Percentiles rank a stretch among this genome's conserved stretches.
These are phyloP conservation scores for Drosophila rhopaloa DNA, from an alignment of 1,140 invertebrate species.

Conservation along the genomic window DNA sequence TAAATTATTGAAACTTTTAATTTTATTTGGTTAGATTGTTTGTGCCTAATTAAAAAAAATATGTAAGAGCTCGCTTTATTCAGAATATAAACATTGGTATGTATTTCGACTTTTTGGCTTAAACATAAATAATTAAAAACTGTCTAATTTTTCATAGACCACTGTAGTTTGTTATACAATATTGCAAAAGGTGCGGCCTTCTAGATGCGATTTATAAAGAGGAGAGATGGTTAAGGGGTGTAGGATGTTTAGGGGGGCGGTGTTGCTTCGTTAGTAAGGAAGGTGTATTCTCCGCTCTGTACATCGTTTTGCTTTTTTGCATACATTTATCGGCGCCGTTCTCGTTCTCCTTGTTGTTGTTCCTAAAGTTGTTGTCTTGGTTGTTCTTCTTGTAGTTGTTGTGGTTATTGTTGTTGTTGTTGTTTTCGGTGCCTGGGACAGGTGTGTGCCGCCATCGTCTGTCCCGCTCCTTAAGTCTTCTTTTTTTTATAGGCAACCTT, in stretches of 20 bases:
- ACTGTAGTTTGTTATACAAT: constrained; percentile 22
- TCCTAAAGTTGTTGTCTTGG: constrained; percentile 1
- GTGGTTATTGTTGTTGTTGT: constrained; percentile 16
- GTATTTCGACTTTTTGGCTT: too few relatives aligned
- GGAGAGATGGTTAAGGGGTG: not conserved
- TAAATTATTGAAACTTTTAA: too few relatives aligned
- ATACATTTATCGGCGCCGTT: constrained; percentile 49
- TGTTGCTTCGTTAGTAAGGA: constrained; percentile 14
- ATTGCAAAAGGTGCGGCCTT: constrained; percentile 49
- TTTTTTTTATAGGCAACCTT: constrained; percentile 15
- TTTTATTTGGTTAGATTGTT: too few relatives aligned
- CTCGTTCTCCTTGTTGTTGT: constrained; percentile 23
- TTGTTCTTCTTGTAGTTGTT: constrained; percentile 23
- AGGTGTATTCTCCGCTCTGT: constrained; percentile 19
- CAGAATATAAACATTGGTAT: too few relatives aligned
- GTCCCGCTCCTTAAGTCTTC: constrained; percentile 8
- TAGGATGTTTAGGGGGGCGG: constrained; percentile 8
- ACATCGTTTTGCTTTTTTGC: constrained; percentile 52
- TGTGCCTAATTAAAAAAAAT: too few relatives aligned
- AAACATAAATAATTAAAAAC: not conserved
- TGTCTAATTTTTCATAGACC: not conserved
- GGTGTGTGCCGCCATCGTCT: constrained; percentile 52
- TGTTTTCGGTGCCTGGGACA: constrained; percentile 39
- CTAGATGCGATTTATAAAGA: constrained; percentile 15
- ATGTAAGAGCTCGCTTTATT: too few relatives aligned